phyloP scores from a whole-genome alignment of 2,113 vertebrate species.

The Vicugna pacos region DNA sequence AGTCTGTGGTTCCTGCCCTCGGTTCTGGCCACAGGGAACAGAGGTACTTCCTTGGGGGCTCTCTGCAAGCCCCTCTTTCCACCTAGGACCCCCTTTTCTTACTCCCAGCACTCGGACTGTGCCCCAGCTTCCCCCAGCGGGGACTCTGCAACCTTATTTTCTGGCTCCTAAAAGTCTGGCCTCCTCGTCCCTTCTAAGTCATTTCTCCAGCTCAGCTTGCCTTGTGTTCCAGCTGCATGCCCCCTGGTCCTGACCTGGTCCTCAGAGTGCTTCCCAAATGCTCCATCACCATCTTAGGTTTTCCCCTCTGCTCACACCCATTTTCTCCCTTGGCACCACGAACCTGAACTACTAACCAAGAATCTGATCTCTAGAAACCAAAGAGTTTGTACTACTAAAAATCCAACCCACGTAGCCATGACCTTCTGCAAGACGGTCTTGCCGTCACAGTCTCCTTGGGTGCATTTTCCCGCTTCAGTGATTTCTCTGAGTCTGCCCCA shows the following conservation, averaged over 20 bases:
- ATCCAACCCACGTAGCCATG: not conserved
- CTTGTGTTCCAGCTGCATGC: not conserved
- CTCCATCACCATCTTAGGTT: not conserved
- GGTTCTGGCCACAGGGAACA: not conserved
- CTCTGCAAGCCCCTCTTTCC: not conserved
- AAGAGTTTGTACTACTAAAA: not conserved
- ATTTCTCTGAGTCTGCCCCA: not conserved
- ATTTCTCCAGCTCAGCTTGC: not conserved
- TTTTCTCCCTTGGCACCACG: not conserved
- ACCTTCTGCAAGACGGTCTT: not conserved
- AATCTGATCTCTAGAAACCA: not conserved
- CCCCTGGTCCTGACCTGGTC: not conserved
- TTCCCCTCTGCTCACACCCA: not conserved
- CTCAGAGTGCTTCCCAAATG: not conserved
- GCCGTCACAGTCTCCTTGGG: not conserved
- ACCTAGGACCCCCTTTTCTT: not conserved
- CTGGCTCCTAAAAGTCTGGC: not conserved
- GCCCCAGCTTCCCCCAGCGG: not conserved
- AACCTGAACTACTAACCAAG: not conserved
- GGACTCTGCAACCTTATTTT: not conserved
- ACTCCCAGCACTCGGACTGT: accelerated
- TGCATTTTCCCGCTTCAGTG: too few relatives aligned
- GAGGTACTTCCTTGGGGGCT: too few relatives aligned
- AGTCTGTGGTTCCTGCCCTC: not conserved
- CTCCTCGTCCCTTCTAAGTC: not conserved